A percentile compares a stretch with the other conserved stretches of the same genome.
Evolutionary conservation across 1,140 invertebrate genomes (phyloP).

Genomic region (Papilio xuthus): DNA sequence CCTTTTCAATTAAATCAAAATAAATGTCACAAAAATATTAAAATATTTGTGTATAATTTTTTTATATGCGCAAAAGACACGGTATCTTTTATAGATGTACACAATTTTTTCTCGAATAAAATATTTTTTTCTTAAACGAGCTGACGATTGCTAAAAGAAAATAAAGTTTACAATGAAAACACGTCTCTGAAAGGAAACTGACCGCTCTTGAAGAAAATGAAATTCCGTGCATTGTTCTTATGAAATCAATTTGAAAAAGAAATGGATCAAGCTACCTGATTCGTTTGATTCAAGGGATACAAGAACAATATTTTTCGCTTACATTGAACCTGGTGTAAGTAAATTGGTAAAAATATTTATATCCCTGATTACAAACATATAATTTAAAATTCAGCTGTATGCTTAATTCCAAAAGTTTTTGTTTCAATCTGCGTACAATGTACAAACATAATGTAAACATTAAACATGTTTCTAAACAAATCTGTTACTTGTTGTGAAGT

Average conservation of each 20-base stretch:
- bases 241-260: background rate
- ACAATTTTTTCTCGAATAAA: too few species aligned
- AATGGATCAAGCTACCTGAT: background rate
- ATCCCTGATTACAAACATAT: too few species aligned
- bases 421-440: background rate
- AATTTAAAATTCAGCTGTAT: background rate
- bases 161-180: background rate
- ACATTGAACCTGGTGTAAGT: too few species aligned
- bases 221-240: background rate
- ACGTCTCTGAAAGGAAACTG: background rate
- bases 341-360: too few species aligned
- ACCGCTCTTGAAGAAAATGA: background rate
- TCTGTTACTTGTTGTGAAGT: background rate
- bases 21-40: too few species aligned
- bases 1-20: too few species aligned
- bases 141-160: conserved; percentile 2
- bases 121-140: too few species aligned
- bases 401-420: too few species aligned
- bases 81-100: too few species aligned
- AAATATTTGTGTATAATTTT: too few species aligned
- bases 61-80: too few species aligned
- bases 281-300: background rate
- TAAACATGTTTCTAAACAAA: background rate
- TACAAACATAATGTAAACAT: background rate
- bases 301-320: too few species aligned